Base-by-base conservation (phyloP, 2,888 invertebrate genomes). In the Melikaiella ostensackeni region DNA sequence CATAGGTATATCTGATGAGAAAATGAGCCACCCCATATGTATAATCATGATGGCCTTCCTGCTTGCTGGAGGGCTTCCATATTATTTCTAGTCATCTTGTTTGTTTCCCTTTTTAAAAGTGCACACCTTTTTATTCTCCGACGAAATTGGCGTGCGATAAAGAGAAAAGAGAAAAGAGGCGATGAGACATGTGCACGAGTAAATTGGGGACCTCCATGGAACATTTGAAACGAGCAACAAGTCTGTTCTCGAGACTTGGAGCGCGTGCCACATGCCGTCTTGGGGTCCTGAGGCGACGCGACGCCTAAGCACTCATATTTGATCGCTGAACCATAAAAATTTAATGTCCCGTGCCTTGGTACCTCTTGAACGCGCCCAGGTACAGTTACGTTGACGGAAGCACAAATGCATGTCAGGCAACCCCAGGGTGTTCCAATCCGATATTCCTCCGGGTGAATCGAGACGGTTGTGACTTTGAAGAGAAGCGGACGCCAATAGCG, bases 221-320 rank as follows among this genome's bases (percentile, higher is more conserved):
- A 70, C 42, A 42, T 42, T 42, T 33, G 33, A 7, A 42, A 42
- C 70, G 50, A 70, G 70, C 6, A 70, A 70, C 30, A 78, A 78
- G 78, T 81, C 81, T 77, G 78, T 76, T 77, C 75, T 79, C 77
- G 77, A 73, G 79, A 61, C 21, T 27, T n/a, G 27, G 63, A 76
- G 77, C 81, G 81, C 80, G 82, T 80, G 79, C 82, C 82, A 82
- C 82, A 82, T 82, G 82, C 79, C 61, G 80, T 77, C 77, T 74
- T 79, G 75, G 76, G 75, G 75, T 74, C 62, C 74, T 73, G 61
- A 70, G 77, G 79, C 79, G 76, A 74, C 24, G 79, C 79, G 76
- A 73, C 38, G 55, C 74, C 78, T 75, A 74, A 61, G 76, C 75
- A 78, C 76, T 79, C 80, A 79, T 81, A 80, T 79, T 79, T 75